Percentiles rank a stretch among this genome's conserved stretches.
Conservation (phyloP, 2,888 invertebrate species). For the Ennomos fuscantarius region DNA sequence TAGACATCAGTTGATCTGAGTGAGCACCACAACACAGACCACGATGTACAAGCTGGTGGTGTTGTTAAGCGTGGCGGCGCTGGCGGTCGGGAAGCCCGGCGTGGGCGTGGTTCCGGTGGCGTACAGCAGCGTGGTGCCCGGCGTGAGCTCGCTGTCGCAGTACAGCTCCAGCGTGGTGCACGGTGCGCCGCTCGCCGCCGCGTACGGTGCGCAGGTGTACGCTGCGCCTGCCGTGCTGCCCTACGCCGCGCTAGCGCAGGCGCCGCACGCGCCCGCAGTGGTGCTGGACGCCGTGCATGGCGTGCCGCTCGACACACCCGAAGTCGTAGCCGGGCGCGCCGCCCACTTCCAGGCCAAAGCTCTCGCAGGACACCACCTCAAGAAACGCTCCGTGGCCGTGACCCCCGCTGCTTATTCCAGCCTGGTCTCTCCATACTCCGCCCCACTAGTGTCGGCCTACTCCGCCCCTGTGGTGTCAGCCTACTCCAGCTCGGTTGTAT, state of each 20-base stretch:
- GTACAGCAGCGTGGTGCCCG: constrained; percentile 64
- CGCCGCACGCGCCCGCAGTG: constrained; percentile 47
- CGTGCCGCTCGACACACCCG: constrained; percentile 77
- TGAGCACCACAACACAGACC: constrained; percentile 73
- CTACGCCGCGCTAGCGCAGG: constrained; percentile 42
- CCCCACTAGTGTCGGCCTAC: constrained; percentile 39
- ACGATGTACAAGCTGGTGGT: constrained; percentile 85
- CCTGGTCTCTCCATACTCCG: constrained; percentile 42
- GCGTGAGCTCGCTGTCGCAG: constrained; percentile 53
- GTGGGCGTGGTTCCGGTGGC: constrained; percentile 58
- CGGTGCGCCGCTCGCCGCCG: constrained; percentile 48
- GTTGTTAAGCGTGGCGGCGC: constrained; percentile 80
- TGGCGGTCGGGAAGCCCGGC: constrained; percentile 83
- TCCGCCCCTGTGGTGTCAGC: constrained; percentile 44
- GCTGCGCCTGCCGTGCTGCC: constrained; percentile 33
- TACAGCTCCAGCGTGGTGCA: constrained; percentile 66
- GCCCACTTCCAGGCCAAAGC: constrained; percentile 79
- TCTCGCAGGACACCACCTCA: constrained; percentile 70
- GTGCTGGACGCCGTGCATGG: constrained; percentile 71
- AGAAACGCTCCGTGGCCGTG: constrained; percentile 44
- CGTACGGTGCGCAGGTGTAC: constrained; percentile 46
- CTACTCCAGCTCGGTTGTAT: constrained; percentile 44
- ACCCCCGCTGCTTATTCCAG: constrained; percentile 41
- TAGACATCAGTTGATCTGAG: constrained; percentile 74
- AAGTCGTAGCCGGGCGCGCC: constrained; percentile 77